Conservation (phyloP, 2,797 vertebrate genomes). For the Sebastes iracundus region DNA sequence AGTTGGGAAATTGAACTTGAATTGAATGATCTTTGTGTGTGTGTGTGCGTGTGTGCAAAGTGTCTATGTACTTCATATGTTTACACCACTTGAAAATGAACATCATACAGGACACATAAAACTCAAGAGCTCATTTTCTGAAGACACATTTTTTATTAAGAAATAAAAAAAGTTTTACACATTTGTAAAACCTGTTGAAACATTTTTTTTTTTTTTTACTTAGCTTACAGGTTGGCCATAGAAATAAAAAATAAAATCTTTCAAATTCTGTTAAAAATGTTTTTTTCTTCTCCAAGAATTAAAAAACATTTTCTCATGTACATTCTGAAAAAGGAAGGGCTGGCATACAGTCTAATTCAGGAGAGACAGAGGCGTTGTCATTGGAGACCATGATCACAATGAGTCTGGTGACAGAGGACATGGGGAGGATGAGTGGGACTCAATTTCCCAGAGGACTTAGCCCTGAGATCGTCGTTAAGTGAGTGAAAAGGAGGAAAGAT, state of each 20-base stretch:
- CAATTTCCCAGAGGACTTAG: constrained; percentile 46
- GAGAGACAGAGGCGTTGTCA: constrained; percentile 35
- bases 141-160: constrained; percentile 85
- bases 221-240: constrained; percentile 76
- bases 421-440: constrained; percentile 14
- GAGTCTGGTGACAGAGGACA: not conserved
- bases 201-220: constrained; percentile 37
- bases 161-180: constrained; percentile 80
- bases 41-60: too few species aligned
- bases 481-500: not conserved
- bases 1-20: constrained; percentile 35
- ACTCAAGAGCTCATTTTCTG: constrained; percentile 46
- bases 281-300: constrained; percentile 65
- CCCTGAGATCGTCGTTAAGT: not conserved
- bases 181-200: constrained; percentile 77
- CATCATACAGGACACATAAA: not conserved
- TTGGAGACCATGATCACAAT: constrained; percentile 37
- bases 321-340: constrained; percentile 72
- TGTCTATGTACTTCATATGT: not conserved
- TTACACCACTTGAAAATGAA: not conserved
- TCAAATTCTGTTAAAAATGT: constrained; percentile 74
- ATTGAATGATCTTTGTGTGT: not conserved
- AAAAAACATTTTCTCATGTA: constrained; percentile 63
- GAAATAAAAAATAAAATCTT: constrained; percentile 78
- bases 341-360: constrained; percentile 55